These are phyloP conservation scores for Tursiops truncatus DNA, from an alignment of 2,113 vertebrate species.

Conservation along the genomic window DNA sequence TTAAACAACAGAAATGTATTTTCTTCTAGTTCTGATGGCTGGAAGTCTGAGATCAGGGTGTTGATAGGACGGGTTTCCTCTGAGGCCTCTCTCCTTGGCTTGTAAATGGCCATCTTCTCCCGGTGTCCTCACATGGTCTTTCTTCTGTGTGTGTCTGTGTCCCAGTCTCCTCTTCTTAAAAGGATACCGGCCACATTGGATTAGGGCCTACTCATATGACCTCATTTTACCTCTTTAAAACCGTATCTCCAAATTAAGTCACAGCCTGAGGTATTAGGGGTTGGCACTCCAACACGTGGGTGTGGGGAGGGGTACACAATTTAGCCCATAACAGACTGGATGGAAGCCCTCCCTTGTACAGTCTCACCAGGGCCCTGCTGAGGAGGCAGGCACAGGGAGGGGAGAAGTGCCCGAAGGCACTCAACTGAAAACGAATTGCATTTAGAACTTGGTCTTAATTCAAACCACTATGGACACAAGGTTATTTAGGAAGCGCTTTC, in stretches of 20 bases:
- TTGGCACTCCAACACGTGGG: background rate
- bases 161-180: background rate
- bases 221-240: background rate
- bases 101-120: background rate
- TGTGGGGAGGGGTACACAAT: too few relatives aligned
- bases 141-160: background rate
- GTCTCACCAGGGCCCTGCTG: background rate
- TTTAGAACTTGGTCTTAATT: slow-evolving; percentile 75
- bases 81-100: background rate
- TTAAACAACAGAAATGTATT: background rate
- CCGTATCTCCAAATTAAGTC: background rate
- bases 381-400: background rate
- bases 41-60: background rate
- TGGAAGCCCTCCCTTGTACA: background rate
- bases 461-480: slow-evolving; percentile 75
- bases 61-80: background rate
- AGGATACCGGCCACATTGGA: background rate
- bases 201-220: background rate
- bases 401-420: background rate
- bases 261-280: background rate
- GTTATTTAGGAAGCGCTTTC: slow-evolving; percentile 81
- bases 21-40: background rate
- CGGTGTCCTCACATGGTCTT: background rate
- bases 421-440: slow-evolving; percentile 36
- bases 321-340: background rate